Conservation (phyloP, 2,113 vertebrate genomes). For the Datnioides undecimradiatus region DNA sequence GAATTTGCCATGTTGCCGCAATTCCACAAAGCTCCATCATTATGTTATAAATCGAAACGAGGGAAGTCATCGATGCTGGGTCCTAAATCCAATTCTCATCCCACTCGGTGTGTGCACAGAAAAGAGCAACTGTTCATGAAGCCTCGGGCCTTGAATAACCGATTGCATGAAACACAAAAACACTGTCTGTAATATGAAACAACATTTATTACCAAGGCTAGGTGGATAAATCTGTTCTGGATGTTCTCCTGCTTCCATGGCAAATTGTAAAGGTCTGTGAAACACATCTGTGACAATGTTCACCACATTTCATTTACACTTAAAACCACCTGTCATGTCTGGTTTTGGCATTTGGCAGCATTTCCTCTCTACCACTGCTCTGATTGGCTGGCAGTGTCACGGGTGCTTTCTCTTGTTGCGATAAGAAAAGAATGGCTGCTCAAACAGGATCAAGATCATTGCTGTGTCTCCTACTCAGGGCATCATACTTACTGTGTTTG, state of each 20-base stretch:
- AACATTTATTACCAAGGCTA: neutral
- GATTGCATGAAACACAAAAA: conserved; percentile 26
- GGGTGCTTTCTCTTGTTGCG: neutral
- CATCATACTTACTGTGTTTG: too few species aligned
- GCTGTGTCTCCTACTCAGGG: neutral
- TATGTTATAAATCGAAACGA: conserved; percentile 61
- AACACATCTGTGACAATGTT: neutral
- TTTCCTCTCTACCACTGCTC: neutral
- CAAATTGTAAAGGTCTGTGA: neutral
- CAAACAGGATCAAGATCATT: neutral
- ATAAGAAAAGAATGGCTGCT: neutral
- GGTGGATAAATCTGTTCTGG: neutral
- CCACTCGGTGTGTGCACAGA: conserved; percentile 3
- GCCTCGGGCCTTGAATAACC: conserved; percentile 34
- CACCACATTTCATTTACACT: neutral
- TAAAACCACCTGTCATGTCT: neutral
- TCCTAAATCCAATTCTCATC: conserved; percentile 65
- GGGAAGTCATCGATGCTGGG: conserved; percentile 38
- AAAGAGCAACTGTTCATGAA: conserved; percentile 18
- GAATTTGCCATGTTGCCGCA: conserved; percentile 23
- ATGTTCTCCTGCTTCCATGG: neutral
- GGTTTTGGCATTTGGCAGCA: conserved; percentile 1
- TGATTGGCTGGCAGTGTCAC: neutral
- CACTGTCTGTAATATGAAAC: neutral
- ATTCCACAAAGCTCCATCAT: conserved; percentile 58